Percentiles rank a stretch among this genome's conserved stretches.
Evolutionary conservation across 2,113 vertebrate species (phyloP).

Genomic region (Acanthochromis polyacanthus): DNA sequence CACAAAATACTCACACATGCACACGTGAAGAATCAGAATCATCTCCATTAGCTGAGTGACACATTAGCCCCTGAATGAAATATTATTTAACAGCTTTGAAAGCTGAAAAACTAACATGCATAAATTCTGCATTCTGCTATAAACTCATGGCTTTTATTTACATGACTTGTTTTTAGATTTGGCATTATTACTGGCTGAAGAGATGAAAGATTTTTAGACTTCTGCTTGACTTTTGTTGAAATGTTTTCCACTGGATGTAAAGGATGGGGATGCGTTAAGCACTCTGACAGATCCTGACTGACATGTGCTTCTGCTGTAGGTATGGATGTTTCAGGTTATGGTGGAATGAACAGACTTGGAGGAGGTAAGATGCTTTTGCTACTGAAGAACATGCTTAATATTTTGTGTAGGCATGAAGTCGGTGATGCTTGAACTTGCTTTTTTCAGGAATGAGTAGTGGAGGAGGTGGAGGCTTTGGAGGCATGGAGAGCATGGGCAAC

Average conservation of each 20-base stretch:
- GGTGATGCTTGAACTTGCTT: constrained; percentile 24
- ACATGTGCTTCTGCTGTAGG: constrained; percentile 70
- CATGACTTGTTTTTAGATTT: neutral
- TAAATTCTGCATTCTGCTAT: no score
- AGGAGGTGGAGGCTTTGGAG: constrained; percentile 86
- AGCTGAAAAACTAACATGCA: no score
- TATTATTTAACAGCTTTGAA: neutral
- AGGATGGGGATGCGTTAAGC: no score
- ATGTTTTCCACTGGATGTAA: neutral
- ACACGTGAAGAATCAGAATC: neutral
- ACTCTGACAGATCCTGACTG: neutral
- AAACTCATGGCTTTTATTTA: no score
- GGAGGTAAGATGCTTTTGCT: constrained; percentile 70
- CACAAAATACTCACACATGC: no score
- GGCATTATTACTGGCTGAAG: neutral
- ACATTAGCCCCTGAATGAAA: neutral
- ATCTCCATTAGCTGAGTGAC: neutral
- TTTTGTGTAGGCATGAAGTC: neutral
- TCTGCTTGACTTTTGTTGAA: no score
- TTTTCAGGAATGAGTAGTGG: constrained; percentile 86
- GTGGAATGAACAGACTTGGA: constrained; percentile 93
- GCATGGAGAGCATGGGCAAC: constrained; percentile 92
- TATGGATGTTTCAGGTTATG: constrained; percentile 91
- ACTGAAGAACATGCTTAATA: accelerated
- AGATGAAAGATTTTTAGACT: no score